phyloP scores from a whole-genome alignment of 2,113 vertebrate species.

The Periophthalmus modestus region DNA sequence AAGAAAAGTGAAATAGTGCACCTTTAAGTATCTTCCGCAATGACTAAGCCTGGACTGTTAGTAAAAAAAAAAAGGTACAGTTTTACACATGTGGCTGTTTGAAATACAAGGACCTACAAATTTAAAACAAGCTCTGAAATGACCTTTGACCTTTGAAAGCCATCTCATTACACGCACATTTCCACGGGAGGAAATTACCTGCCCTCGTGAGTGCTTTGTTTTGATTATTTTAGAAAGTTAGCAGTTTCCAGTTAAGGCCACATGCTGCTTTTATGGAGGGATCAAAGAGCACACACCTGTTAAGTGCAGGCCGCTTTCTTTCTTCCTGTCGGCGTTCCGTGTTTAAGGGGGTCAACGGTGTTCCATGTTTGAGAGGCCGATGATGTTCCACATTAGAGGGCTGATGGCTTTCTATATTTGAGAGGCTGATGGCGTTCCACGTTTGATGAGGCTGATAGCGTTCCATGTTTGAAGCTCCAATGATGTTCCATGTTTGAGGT shows the following conservation, averaged over 20 bases:
- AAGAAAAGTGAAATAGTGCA: too few species aligned
- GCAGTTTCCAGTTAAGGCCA: background rate
- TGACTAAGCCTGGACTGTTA: too few species aligned
- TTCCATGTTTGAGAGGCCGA: conserved; percentile 20
- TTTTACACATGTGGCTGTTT: background rate
- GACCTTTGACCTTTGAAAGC: background rate
- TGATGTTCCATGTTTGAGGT: conserved; percentile 59
- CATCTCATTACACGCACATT: background rate
- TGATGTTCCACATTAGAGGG: too few species aligned
- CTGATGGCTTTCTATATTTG: conserved; percentile 46
- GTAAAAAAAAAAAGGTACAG: too few species aligned
- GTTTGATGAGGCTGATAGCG: conserved; percentile 35
- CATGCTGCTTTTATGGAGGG: background rate
- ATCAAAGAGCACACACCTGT: conserved; percentile 46
- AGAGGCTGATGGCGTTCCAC: too few species aligned
- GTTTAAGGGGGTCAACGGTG: conserved; percentile 12
- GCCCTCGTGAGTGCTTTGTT: conserved; percentile 8
- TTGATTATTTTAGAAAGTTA: conserved; percentile 25
- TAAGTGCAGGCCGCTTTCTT: conserved; percentile 29
- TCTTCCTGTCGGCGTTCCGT: conserved; percentile 26
- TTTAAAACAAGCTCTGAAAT: background rate
- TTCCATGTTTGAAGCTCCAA: background rate
- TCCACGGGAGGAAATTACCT: conserved; percentile 13
- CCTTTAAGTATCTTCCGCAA: too few species aligned
- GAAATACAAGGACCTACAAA: background rate